A percentile compares a stretch with the other conserved stretches of the same genome.
These are phyloP conservation scores for Eidolon helvum DNA, from an alignment of 2,113 vertebrate species.

Conservation along the genomic window DNA sequence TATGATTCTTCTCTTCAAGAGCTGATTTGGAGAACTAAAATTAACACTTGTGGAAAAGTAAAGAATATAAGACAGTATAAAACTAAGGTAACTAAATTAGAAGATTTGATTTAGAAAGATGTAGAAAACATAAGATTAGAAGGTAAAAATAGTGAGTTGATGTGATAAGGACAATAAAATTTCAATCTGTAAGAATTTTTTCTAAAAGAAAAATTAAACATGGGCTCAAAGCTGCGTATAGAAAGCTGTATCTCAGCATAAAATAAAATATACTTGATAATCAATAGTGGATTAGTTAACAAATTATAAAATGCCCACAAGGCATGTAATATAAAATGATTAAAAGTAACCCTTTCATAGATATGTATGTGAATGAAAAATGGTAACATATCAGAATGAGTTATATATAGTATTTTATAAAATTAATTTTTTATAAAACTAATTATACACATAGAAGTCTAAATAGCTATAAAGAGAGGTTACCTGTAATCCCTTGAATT, in stretches of 20 bases:
- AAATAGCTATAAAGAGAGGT: conserved; percentile 9
- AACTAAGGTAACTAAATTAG: neutral
- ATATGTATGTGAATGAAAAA: neutral
- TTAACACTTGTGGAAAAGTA: neutral
- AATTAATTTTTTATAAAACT: neutral
- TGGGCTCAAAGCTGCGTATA: neutral
- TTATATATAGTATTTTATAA: neutral
- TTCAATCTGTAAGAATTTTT: neutral
- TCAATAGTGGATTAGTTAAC: neutral
- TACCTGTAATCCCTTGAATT: neutral
- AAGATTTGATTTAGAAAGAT: neutral
- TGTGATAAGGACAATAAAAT: neutral
- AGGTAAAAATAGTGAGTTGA: neutral
- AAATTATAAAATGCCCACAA: neutral
- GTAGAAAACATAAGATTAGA: neutral
- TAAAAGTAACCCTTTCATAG: neutral
- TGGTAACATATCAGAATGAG: neutral
- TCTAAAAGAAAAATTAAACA: neutral
- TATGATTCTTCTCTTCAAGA: neutral
- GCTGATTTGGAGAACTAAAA: neutral
- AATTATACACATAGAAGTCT: neutral
- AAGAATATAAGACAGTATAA: neutral
- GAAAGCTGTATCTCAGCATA: neutral
- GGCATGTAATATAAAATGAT: neutral
- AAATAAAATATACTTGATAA: neutral